These are phyloP conservation scores for Lasius platythorax DNA, from an alignment of 2,888 invertebrate species.

Conservation along the genomic window DNA sequence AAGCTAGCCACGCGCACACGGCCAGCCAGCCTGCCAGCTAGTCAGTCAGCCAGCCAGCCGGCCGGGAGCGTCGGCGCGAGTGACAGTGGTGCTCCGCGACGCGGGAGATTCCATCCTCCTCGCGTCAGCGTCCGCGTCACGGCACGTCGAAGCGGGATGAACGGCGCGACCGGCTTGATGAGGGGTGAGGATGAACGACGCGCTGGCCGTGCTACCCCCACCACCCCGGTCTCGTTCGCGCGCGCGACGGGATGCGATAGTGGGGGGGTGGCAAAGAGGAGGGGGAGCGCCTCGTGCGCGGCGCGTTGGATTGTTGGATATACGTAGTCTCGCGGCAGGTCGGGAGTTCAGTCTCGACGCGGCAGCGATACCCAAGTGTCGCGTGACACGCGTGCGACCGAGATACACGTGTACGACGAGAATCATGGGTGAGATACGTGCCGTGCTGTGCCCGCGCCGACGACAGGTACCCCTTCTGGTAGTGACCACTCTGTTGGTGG, in stretches of 20 bases:
- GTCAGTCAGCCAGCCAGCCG: conserved; percentile 42
- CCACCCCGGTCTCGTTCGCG: conserved; percentile 22
- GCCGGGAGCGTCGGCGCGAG: conserved; percentile 36
- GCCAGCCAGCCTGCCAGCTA: conserved; percentile 34
- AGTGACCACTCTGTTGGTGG: conserved; percentile 75
- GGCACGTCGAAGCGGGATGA: conserved; percentile 69
- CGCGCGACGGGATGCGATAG: conserved; percentile 32
- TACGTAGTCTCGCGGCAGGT: conserved; percentile 79
- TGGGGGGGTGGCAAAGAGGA: not conserved
- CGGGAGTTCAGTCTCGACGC: conserved; percentile 84
- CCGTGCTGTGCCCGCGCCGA: conserved; percentile 71
- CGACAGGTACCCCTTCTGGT: conserved; percentile 76
- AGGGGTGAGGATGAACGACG: conserved; percentile 72
- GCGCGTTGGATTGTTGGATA: conserved; percentile 70
- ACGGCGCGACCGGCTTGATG: conserved; percentile 27
- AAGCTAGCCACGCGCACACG: conserved; percentile 39
- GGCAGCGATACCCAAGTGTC: conserved; percentile 80
- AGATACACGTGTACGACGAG: conserved; percentile 29
- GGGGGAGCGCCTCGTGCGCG: conserved; percentile 72
- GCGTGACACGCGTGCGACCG: conserved; percentile 51
- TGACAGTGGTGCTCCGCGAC: conserved; percentile 38
- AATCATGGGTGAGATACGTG: conserved; percentile 74
- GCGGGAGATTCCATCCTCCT: conserved; percentile 24
- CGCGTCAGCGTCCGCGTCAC: conserved; percentile 50
- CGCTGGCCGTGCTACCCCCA: conserved; percentile 46